These are phyloP conservation scores for Marmota flaviventris DNA, from an alignment of 2,113 vertebrate genomes.

Conservation along the genomic window DNA sequence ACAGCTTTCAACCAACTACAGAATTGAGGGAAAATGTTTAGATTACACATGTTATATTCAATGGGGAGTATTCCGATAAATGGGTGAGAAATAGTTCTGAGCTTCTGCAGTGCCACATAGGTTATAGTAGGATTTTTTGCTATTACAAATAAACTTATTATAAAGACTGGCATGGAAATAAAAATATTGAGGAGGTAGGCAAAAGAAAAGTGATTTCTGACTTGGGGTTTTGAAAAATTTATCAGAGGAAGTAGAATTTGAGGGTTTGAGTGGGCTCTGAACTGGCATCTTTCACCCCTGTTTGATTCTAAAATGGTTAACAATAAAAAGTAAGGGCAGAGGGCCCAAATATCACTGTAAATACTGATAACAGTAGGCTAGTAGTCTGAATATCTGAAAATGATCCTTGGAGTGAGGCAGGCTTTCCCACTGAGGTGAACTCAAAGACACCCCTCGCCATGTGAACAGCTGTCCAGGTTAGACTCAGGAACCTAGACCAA, in stretches of 20 bases:
- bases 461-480: background rate
- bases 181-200: background rate
- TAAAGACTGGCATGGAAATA: background rate
- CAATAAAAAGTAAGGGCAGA: background rate
- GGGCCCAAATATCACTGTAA: background rate
- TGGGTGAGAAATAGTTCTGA: background rate
- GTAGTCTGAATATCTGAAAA: background rate
- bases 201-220: background rate
- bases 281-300: background rate
- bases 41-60: background rate
- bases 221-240: background rate
- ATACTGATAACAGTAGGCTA: background rate
- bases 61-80: background rate
- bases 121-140: background rate
- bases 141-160: background rate
- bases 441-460: background rate
- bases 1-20: background rate
- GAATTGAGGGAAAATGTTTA: background rate
- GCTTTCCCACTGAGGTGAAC: background rate
- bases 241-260: background rate
- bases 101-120: background rate
- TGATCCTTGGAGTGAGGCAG: background rate
- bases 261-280: background rate
- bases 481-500: background rate
- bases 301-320: background rate